These are phyloP conservation scores for Metopia argyrocephala DNA, from an alignment of 2,888 invertebrate genomes.

Conservation along the genomic window DNA sequence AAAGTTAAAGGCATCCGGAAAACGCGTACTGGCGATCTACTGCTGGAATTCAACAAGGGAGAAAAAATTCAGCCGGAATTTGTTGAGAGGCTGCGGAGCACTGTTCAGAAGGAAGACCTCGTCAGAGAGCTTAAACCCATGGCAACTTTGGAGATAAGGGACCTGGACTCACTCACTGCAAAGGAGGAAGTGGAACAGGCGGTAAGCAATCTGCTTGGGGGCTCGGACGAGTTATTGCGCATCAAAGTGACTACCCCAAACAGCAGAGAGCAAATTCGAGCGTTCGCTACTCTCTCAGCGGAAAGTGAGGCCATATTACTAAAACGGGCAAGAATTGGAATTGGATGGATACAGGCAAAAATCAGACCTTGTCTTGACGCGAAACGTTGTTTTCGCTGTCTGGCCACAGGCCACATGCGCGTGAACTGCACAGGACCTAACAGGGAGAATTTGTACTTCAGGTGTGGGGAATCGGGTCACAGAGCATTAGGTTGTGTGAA, in stretches of 20 bases:
- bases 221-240: no score
- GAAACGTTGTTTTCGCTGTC: no score
- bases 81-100: background rate
- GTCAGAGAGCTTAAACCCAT: no score
- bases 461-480: background rate
- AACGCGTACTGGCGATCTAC: background rate
- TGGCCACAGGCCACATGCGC: no score
- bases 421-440: no score
- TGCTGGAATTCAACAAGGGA: background rate
- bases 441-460: background rate
- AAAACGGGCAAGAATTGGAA: no score
- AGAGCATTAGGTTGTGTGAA: background rate
- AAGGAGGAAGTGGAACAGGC: conserved; percentile 5
- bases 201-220: background rate
- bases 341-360: no score
- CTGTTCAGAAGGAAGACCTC: background rate
- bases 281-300: background rate
- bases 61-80: background rate
- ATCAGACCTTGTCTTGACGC: no score
- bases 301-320: background rate
- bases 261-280: no score
- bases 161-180: conserved; percentile 2
- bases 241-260: no score
- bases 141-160: no score
- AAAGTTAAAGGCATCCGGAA: no score